Evolutionary conservation across 2,888 invertebrate genomes (phyloP), one percentile per base, ranked within the genome.

Genomic region (Calliopum simillimum): DNA sequence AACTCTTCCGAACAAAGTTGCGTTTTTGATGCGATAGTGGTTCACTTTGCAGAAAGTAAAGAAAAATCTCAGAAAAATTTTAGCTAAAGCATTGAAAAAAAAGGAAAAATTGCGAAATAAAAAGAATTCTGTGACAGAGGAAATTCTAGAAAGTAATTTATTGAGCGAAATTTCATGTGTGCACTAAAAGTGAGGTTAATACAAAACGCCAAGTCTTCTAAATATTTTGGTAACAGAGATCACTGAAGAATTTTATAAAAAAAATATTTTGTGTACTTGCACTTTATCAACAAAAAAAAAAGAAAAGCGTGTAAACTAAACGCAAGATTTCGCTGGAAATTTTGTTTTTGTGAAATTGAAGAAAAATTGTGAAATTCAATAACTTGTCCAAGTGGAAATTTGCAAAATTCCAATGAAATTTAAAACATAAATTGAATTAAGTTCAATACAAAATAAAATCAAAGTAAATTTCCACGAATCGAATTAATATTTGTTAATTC

Each of bases 131-230:
- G 47, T 49, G 63, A n/a, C 11, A 1, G 13, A 49, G 6, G 11
- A 25, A 19, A 55, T 41, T 16, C 1, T 13, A 2, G 4, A 55
- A 19, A 33, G 51, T 44, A 51, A 25, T 41, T 25, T 4, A 5
- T n/a, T n/a, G n/a, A n/a, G n/a, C n/a, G n/a, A 13, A 23, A 49
- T 1, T 46, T 44, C 2, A 13, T 62, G 63, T 8, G 49, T 47
- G 14, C 12, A 21, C 25, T 6, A 14, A 65, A 65, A 65, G 44
- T 65, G 65, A 65, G 65, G 65, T 65, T 65, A 65, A 44, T 23
- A 43, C 41, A 43, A 59, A 59, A 19, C 41, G 43, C 19, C 19
- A 33, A 13, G 41, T 41, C 33, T 58, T 25, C 16, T 2, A 21
- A 33, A 8, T 33, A 8, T 33, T 1, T 8, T 33, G 8, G 33